Evolutionary conservation across 2,888 invertebrate species (phyloP), one percentile per base, ranked within the genome.

Genomic region (Trisateles emortualis): DNA sequence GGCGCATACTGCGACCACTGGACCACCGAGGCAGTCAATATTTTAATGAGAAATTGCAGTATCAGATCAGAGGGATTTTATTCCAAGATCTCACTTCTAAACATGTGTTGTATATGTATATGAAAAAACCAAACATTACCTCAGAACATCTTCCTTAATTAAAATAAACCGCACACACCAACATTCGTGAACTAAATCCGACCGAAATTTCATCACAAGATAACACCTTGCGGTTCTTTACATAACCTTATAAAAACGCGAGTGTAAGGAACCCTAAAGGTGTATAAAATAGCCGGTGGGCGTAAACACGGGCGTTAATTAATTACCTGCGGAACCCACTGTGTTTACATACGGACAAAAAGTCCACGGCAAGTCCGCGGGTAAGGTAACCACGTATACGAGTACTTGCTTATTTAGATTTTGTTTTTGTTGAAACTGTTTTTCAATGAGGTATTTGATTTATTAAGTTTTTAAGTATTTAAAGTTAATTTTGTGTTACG

Each of bases 311-410:
- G 57, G 58, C 65, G 54, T 60, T 73, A 73, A 73, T 73, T 73
- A 73, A 73, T 73, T 73, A 73, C 70, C 60, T 68, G 54, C 59
- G 53, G 63, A 67, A 64, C 60, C 52, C 57, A 48, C 56, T 59
- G 54, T 70, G 74, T 73, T 73, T 73, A 68, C 66, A 68, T 67
- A 71, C 54, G 63, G 33, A 64, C 65, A 66, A 72, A 73, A 73
- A 70, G 52, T 47, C 42, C 33, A 35, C 35, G 41, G 26, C 8
- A 17, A 41, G 33, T 48, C 14, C 47, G 30, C 22, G 30, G 22
- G n/a, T 47, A 40, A 6, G 22, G 30, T 10, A 19, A 47, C 11
- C 17, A 45, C 10, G 24, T n/a, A 14, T 13, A 16, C 36, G 35
- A 2, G 17, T 29, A 35, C n/a, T 17, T 19, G 17, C 11, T 30